A percentile compares a stretch with the other conserved stretches of the same genome.
Evolutionary conservation across 2,797 vertebrate genomes (phyloP).

Genomic region (Darevskia mixta): DNA sequence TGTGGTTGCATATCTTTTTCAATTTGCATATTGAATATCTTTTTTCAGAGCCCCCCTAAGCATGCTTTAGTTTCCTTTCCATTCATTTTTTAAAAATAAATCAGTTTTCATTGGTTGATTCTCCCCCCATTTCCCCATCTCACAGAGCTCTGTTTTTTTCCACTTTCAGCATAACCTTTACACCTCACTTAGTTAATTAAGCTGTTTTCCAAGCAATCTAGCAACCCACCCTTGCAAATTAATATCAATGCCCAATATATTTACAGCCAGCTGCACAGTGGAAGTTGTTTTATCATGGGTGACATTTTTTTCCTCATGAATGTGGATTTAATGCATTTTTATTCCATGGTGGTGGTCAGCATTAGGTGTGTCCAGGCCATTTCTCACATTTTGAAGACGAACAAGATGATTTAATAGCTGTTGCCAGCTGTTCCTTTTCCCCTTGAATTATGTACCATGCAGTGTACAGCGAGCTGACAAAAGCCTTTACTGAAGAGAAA

Average conservation of each 20-base stretch:
- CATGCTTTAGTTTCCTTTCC: background rate
- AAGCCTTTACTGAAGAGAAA: constrained; percentile 20
- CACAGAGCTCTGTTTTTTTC: background rate
- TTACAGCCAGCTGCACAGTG: constrained; percentile 38
- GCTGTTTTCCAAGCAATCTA: constrained; percentile 42
- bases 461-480: background rate
- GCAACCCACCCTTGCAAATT: constrained; percentile 38
- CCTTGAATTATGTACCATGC: constrained; percentile 19
- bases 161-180: constrained; percentile 24
- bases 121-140: background rate
- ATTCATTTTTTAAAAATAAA: background rate
- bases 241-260: constrained; percentile 43
- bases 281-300: constrained; percentile 31
- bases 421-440: constrained; percentile 35
- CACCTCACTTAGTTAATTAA: constrained; percentile 45
- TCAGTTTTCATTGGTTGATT: background rate
- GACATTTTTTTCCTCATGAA: constrained; percentile 19
- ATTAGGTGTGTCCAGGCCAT: constrained; percentile 30
- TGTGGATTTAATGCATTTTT: constrained; percentile 34
- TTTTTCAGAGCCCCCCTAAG: background rate
- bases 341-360: constrained; percentile 32
- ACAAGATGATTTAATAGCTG: constrained; percentile 26
- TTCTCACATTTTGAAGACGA: constrained; percentile 41
- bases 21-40: no score
- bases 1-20: background rate